Percentiles rank a stretch among this genome's conserved stretches.
Conservation (phyloP, 2,797 vertebrate species). For the Vipera latastei region DNA sequence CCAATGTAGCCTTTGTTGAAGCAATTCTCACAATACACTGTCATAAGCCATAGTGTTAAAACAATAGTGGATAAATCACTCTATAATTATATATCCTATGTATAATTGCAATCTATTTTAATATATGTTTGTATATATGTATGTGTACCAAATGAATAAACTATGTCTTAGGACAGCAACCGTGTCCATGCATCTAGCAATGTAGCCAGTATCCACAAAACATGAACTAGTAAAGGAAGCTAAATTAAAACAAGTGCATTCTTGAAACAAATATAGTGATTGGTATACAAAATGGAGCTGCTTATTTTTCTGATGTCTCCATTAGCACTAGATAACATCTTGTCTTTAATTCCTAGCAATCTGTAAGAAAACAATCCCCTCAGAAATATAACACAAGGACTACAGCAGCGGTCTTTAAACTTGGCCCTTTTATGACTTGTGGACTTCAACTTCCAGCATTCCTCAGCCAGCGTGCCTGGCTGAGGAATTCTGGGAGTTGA, state of each 20-base stretch:
- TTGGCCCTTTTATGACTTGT: no score
- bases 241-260: constrained; percentile 20
- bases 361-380: not conserved
- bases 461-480: no score
- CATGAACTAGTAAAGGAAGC: constrained; percentile 35
- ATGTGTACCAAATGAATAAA: constrained; percentile 48
- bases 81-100: not conserved
- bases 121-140: no score
- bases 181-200: constrained; percentile 43
- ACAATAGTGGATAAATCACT: not conserved
- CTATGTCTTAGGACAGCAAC: constrained; percentile 49
- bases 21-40: not conserved
- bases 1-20: not conserved
- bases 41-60: not conserved
- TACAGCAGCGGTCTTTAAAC: not conserved
- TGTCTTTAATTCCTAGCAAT: not conserved
- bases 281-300: not conserved
- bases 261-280: constrained; percentile 19
- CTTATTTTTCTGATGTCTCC: constrained; percentile 18
- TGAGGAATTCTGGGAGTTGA: no score
- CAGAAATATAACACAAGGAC: not conserved
- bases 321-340: not conserved
- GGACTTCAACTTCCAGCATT: no score
- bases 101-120: not conserved
- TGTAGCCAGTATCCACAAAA: constrained; percentile 38